Evolutionary conservation across 2,797 vertebrate species (phyloP).

Genomic region (Toxotes lorentzi): DNA sequence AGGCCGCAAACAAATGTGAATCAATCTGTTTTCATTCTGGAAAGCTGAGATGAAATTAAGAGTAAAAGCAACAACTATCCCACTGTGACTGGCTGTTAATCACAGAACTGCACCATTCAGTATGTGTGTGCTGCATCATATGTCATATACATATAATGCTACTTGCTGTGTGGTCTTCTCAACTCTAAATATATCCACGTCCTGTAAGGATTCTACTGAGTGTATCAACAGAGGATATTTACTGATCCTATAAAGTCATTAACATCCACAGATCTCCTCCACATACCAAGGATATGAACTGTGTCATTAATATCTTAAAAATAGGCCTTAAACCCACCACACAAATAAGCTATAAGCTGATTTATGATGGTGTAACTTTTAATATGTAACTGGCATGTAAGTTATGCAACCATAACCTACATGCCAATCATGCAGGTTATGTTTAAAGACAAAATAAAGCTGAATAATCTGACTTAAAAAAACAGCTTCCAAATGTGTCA

Average conservation of each 20-base stretch:
- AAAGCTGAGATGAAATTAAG: too few species aligned
- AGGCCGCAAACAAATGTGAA: too few species aligned
- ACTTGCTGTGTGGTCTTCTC: background rate
- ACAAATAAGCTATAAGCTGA: slow-evolving; percentile 23
- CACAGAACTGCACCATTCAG: background rate
- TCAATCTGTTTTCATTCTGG: too few species aligned
- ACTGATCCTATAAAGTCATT: slow-evolving; percentile 17
- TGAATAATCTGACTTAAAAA: background rate
- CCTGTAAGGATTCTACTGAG: background rate
- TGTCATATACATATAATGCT: background rate
- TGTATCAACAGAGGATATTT: background rate
- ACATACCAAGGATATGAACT: slow-evolving; percentile 14
- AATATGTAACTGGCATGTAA: slow-evolving; percentile 1
- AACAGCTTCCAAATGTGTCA: background rate
- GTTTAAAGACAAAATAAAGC: slow-evolving; percentile 2
- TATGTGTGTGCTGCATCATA: background rate
- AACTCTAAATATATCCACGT: slow-evolving; percentile 5
- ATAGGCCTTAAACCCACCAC: slow-evolving; percentile 19
- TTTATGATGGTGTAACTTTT: slow-evolving; percentile 26
- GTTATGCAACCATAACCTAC: background rate
- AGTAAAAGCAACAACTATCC: too few species aligned
- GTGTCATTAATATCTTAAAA: slow-evolving; percentile 25
- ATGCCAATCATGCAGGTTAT: background rate
- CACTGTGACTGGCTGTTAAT: too few species aligned
- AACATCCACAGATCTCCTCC: background rate